Base-by-base conservation (phyloP, 2,113 vertebrate species). In the Pyxicephalus adspersus region DNA sequence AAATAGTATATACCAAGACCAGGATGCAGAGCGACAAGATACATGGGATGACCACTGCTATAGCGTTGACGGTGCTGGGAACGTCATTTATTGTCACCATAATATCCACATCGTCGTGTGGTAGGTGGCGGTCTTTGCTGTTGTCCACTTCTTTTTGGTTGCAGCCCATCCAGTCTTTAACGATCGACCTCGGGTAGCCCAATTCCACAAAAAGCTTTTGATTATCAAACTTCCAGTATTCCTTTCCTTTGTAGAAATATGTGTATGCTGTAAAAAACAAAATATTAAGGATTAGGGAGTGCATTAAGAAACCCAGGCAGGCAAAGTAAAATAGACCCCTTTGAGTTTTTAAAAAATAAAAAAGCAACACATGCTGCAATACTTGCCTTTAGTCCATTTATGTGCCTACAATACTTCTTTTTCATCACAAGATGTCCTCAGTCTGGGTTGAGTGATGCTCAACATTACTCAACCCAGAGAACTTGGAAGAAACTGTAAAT, bases 221-320 rank as follows among this genome's bases (percentile, higher is more conserved):
- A 93, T 99, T 99, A 87, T 99, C 97, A 0, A 99, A 99, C 87
- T 98, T 99, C 97, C 97, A 99, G 80, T 99, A 99, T 34, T 99
- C 96, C 86, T 95, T 96, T 83, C 96, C 98, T 86, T 98, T 99
- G 91, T 99, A 99, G 89, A 99, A 99, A 91, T 96, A 99, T 34
- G 98, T 99, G 77, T 98, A 98, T 91, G 96, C 98, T 99, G 89
- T 71, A 83, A 82, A 88, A 31, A 84, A 85, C 84, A 81, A 22
- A 88, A 63, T 6, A 64, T 45, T 11, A n/a, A 19, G 16, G 26
- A 50, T 76, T 63, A 74, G 7, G 13, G 22, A 45, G 38, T 45
- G 38, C 6, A 45, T 45, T 45, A 45, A 45, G n/a, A n/a, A 45
- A 13, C 38, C 11, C 38, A 45, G 8, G 9, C 38, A 45, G 38